Evolutionary conservation across 2,888 invertebrate species (phyloP).

Genomic region (Dynastes tityus): DNA sequence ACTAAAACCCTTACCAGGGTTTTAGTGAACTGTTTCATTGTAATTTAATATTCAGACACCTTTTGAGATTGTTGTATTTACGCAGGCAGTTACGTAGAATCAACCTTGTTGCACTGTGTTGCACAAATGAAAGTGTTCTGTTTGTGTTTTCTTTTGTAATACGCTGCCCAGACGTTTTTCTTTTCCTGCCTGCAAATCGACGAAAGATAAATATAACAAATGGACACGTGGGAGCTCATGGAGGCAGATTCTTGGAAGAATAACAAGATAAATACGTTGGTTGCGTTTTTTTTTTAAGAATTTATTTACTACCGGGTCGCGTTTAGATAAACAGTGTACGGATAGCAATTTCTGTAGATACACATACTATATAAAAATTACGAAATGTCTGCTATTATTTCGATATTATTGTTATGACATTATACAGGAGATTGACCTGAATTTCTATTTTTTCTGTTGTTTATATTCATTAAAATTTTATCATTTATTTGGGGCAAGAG

Average conservation of each 20-base stretch:
- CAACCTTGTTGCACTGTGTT: neutral
- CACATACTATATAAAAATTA: too few relatives aligned
- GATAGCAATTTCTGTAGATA: too few relatives aligned
- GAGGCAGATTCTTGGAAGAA: slow-evolving; percentile 8
- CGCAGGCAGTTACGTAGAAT: too few relatives aligned
- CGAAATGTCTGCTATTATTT: too few relatives aligned
- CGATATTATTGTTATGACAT: too few relatives aligned
- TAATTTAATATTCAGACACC: too few relatives aligned
- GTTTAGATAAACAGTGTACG: neutral
- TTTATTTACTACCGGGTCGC: neutral
- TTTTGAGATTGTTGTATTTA: too few relatives aligned
- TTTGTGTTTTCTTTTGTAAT: neutral
- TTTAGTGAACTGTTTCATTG: too few relatives aligned
- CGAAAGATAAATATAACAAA: slow-evolving; percentile 4
- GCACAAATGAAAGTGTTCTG: neutral
- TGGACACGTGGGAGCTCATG: neutral
- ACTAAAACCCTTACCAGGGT: too few relatives aligned
- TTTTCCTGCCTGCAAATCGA: neutral
- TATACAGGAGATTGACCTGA: too few relatives aligned
- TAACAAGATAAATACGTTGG: slow-evolving; percentile 1
- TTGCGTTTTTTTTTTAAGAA: neutral
- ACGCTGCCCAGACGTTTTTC: slow-evolving; percentile 3
- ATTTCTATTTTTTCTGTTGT: neutral
- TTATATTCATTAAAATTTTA: neutral
- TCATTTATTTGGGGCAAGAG: too few relatives aligned